phyloP scores from a whole-genome alignment of 1,140 invertebrate species.

The Micrasema minimum region DNA sequence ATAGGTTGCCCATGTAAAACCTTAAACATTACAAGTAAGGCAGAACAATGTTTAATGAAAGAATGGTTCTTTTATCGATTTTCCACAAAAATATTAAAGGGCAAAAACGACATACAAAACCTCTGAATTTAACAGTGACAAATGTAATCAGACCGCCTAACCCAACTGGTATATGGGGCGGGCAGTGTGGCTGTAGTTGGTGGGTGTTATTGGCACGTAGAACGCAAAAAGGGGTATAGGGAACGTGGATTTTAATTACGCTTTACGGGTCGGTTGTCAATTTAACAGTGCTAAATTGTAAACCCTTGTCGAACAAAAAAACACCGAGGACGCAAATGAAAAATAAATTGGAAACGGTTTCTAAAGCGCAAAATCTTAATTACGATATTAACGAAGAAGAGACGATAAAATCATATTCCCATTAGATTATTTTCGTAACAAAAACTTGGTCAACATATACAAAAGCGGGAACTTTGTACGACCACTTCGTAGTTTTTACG shows the following conservation, averaged over 20 bases:
- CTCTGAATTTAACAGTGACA: slow-evolving; percentile 9
- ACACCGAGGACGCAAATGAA: slow-evolving; percentile 5
- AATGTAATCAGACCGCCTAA: slow-evolving; percentile 47
- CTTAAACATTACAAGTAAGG: no score
- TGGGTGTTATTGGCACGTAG: background rate
- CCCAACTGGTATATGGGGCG: slow-evolving; percentile 41
- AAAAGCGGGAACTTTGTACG: no score
- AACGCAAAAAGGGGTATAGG: slow-evolving; percentile 38
- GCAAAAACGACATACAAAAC: background rate
- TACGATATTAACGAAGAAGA: background rate
- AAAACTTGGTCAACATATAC: no score
- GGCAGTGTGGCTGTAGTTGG: slow-evolving; percentile 2
- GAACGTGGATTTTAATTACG: slow-evolving; percentile 51
- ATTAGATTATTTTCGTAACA: no score
- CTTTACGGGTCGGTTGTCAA: slow-evolving; percentile 50
- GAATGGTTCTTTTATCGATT: background rate
- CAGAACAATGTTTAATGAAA: no score
- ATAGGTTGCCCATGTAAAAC: no score
- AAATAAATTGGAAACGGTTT: slow-evolving; percentile 31
- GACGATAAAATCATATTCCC: background rate
- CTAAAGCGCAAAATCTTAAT: background rate
- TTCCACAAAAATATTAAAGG: background rate
- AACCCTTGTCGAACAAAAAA: slow-evolving; percentile 32
- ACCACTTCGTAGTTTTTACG: no score
- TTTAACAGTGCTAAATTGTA: slow-evolving; percentile 44